Percentiles rank a stretch among this genome's conserved stretches.
Conservation (phyloP, 2,797 vertebrate genomes). For the Myioborus miniatus region DNA sequence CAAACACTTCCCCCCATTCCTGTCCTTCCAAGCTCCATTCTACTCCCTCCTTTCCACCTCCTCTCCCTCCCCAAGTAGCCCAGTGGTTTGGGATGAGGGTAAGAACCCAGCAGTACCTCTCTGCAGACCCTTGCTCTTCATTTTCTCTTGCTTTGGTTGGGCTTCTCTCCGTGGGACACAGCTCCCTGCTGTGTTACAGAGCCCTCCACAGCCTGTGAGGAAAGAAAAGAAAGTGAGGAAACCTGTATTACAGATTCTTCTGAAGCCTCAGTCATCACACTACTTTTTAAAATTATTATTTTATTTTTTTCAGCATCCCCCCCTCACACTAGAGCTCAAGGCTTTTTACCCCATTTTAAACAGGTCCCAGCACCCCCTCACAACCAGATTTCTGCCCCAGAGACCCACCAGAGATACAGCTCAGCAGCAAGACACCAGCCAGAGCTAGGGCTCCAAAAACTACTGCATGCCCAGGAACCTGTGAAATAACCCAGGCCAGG, state of each 20-base stretch:
- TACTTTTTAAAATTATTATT: not conserved
- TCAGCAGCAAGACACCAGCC: fast-evolving
- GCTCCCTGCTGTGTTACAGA: fast-evolving
- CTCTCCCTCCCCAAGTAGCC: fast-evolving
- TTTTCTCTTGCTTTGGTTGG: fast-evolving
- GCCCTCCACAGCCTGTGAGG: not conserved
- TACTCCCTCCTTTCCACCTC: fast-evolving
- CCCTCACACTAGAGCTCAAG: fast-evolving
- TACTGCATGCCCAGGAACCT: fast-evolving
- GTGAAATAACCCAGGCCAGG: not conserved
- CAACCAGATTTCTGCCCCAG: fast-evolving
- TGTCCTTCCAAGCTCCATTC: not conserved
- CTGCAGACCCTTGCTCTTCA: not conserved
- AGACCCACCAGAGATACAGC: fast-evolving
- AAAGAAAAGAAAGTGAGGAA: not conserved
- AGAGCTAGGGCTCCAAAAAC: fast-evolving
- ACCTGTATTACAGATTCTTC: not conserved
- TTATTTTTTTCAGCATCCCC: not conserved
- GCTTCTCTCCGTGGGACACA: fast-evolving
- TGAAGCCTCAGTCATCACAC: fast-evolving
- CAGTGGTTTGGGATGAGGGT: fast-evolving
- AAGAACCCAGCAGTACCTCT: not conserved
- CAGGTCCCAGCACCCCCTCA: fast-evolving
- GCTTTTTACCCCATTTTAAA: fast-evolving
- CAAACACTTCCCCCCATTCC: fast-evolving